phyloP scores from a whole-genome alignment of 2,113 vertebrate genomes.

The Corvus cornix region DNA sequence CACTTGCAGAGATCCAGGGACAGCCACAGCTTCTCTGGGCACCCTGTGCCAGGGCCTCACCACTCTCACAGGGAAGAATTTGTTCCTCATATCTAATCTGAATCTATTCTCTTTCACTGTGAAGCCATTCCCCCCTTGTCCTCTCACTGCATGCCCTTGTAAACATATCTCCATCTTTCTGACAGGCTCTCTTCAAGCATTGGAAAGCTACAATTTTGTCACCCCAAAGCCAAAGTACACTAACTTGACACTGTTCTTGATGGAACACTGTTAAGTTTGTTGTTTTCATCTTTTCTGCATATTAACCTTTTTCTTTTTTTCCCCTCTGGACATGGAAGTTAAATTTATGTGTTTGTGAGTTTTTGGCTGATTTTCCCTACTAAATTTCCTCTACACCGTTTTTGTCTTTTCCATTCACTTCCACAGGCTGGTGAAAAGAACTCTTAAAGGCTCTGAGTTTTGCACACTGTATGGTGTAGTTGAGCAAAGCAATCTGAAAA shows the following conservation, averaged over 20 bases:
- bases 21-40: not conserved
- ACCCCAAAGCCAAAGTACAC: fast-evolving
- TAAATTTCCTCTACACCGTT: fast-evolving
- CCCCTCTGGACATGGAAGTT: fast-evolving
- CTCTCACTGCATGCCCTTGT: not conserved
- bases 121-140: not conserved
- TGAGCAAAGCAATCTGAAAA: not conserved
- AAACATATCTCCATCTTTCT: not conserved
- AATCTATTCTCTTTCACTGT: not conserved
- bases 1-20: not conserved
- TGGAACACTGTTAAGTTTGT: not conserved
- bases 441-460: not conserved
- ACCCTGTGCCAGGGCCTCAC: too few species aligned
- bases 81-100: not conserved
- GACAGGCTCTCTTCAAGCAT: not conserved
- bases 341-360: not conserved
- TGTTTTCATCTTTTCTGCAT: not conserved
- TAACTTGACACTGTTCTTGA: not conserved
- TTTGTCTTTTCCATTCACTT: not conserved
- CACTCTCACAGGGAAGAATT: not conserved
- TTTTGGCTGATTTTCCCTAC: not conserved
- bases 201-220: not conserved
- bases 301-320: not conserved
- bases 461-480: not conserved
- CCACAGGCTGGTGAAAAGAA: not conserved